Evolutionary conservation across 2,888 invertebrate genomes (phyloP), one percentile per base, ranked within the genome.

Genomic region (Eurois occulta): DNA sequence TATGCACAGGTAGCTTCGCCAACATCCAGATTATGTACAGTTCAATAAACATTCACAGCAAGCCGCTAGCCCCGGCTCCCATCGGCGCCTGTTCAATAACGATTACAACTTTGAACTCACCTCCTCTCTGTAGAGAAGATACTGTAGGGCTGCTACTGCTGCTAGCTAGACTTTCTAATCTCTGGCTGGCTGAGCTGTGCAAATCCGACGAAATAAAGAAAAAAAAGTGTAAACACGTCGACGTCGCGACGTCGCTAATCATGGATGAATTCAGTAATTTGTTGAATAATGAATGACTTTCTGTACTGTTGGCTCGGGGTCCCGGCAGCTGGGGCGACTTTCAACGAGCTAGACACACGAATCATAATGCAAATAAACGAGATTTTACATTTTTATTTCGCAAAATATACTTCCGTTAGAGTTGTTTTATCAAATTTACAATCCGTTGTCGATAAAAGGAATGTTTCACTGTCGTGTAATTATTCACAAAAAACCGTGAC

Each of bases 201-300:
- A 48, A 32, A 69, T 69, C 35, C 55, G 24, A 43, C 6, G 13
- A 68, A 65, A 75, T 52, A 4, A 41, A 41, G 13, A 18, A 72
- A 66, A 60, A 72, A 74, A 70, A 32, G 13, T 21, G 38, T 35
- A 66, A 80, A 55, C 11, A 24, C 46, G 43, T 38, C 32, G 43
- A 35, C 55, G 58, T 66, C 62, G 65, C 65, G 32, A 32, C 62
- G 41, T 55, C 72, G 65, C 75, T 69, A 85, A 78, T 81, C 77
- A 78, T 62, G 77, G 32, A 73, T 76, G 46, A 79, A 82, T 82
- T 77, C 43, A 81, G 58, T 83, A 76, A 81, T 86, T 81, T 72
- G 62, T 82, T 81, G 86, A 86, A 86, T 85, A 87, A 87, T 87
- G 62, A 82, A 80, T 70, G 75, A 76, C 68, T 82, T 43, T 66